These are phyloP conservation scores for Semibalanus balanoides DNA, from an alignment of 1,140 invertebrate species.

Conservation along the genomic window DNA sequence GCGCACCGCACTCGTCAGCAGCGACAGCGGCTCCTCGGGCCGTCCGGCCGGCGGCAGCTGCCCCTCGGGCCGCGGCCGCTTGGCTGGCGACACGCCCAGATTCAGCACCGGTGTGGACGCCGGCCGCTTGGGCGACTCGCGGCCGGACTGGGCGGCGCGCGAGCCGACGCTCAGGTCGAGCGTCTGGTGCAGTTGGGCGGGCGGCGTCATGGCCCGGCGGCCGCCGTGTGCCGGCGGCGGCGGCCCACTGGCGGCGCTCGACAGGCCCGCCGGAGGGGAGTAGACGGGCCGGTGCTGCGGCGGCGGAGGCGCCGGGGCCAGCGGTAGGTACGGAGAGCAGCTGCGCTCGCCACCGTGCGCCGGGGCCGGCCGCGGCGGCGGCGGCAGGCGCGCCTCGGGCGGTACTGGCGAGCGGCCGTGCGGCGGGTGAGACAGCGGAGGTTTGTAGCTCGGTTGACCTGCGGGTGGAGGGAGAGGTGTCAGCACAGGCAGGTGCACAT, in stretches of 20 bases:
- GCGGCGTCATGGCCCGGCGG: not conserved
- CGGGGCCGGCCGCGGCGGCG: no score
- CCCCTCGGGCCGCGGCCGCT: not conserved
- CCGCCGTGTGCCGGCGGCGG: not conserved
- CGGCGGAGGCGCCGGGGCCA: no score
- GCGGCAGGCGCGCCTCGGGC: not conserved
- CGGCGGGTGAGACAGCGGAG: not conserved
- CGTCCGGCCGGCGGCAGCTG: no score
- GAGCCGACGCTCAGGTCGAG: not conserved
- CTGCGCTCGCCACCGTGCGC: not conserved
- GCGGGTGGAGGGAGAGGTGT: not conserved
- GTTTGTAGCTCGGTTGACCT: not conserved
- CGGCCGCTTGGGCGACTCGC: not conserved
- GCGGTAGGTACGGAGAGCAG: not conserved
- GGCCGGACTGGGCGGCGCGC: no score
- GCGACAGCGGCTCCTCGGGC: not conserved
- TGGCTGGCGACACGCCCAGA: not conserved
- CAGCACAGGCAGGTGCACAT: no score
- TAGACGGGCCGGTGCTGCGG: not conserved
- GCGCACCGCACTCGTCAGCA: not conserved
- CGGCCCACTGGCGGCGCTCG: not conserved
- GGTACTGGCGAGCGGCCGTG: not conserved
- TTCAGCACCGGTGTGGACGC: not conserved
- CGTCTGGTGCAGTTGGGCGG: not conserved
- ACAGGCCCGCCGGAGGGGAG: no score